Conservation (phyloP, 2,797 vertebrate genomes). For the Danio choprae region DNA sequence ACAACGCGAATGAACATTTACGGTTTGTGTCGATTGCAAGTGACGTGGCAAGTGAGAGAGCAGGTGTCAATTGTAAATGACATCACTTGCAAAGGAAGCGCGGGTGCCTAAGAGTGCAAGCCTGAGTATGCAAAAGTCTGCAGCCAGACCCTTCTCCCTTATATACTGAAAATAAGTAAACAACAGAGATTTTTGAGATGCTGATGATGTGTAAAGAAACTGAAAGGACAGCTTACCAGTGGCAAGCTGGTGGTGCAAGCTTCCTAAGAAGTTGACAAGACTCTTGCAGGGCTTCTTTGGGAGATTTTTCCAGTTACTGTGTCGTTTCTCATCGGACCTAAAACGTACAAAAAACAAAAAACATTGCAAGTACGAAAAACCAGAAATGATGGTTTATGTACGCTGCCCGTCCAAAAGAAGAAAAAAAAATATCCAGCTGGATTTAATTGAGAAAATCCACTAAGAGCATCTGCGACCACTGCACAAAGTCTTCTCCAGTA, state of each 20-base stretch:
- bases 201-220: not conserved
- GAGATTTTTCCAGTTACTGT: conserved; percentile 92
- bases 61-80: no score
- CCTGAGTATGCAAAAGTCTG: no score
- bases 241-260: conserved; percentile 87
- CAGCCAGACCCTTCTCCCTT: no score
- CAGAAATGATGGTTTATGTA: no score
- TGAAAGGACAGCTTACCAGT: conserved; percentile 75
- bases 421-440: no score
- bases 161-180: not conserved
- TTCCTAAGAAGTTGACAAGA: conserved; percentile 86
- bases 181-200: not conserved
- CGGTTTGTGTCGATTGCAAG: not conserved
- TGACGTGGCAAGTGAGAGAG: not conserved
- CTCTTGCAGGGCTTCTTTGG: conserved; percentile 96
- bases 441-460: no score
- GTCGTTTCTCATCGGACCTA: conserved; percentile 96
- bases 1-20: not conserved
- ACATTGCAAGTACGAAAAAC: conserved; percentile 41
- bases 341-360: conserved; percentile 3
- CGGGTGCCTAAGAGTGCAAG: no score
- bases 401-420: no score
- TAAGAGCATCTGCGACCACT: no score
- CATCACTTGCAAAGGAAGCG: no score
- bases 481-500: no score